Evolutionary conservation across 2,888 invertebrate species (phyloP).

Genomic region (Aphrophora alni): DNA sequence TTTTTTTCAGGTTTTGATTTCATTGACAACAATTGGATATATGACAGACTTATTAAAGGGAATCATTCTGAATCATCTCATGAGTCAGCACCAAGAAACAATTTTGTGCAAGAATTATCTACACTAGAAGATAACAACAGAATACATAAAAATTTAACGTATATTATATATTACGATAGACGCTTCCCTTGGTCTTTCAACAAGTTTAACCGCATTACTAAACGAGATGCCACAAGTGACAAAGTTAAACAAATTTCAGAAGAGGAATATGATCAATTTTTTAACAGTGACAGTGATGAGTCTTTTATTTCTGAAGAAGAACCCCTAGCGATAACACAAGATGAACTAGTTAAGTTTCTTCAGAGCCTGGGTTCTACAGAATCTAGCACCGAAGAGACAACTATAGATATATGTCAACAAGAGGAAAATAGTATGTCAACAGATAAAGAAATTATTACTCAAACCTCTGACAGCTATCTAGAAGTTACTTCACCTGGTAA

Average conservation of each 20-base stretch:
- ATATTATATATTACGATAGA: too few relatives aligned
- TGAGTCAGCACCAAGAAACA: background rate
- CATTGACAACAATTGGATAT: background rate
- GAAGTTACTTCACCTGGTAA: background rate
- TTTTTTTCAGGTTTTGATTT: background rate
- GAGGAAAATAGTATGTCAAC: too few relatives aligned
- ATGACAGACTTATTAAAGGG: background rate
- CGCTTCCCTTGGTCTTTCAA: background rate
- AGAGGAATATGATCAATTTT: background rate
- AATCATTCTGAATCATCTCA: background rate
- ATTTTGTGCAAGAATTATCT: background rate
- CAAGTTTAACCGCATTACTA: background rate
- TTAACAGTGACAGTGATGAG: background rate
- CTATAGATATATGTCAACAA: too few relatives aligned
- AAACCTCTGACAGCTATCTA: too few relatives aligned
- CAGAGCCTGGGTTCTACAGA: background rate
- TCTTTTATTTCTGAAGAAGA: background rate
- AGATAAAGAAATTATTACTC: too few relatives aligned
- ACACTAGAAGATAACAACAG: too few relatives aligned
- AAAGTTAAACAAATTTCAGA: background rate
- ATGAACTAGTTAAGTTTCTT: background rate
- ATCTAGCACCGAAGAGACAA: background rate
- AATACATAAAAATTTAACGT: too few relatives aligned
- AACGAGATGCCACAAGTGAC: background rate
- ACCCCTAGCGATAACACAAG: background rate